Evolutionary conservation across 2,113 vertebrate species (phyloP), one percentile per base, ranked within the genome.

Genomic region (Lichenostomus cassidix): DNA sequence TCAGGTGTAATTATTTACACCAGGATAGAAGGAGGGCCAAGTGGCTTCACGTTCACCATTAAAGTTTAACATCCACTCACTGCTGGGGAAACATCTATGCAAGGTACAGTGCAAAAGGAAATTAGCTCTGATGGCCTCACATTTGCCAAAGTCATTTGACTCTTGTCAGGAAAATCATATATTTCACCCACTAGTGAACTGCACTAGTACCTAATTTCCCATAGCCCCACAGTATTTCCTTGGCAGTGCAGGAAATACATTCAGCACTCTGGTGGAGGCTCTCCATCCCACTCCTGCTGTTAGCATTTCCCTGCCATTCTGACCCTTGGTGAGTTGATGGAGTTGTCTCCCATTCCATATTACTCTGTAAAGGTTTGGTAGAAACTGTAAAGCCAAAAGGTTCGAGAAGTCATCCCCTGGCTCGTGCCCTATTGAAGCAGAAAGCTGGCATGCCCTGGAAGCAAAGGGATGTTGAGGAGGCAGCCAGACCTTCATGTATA

Each of bases 41-140:
- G 35, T 35, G 18, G n/a, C 37, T 81, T 87, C 74, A 70, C 18
- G 49, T 47, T n/a, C 83, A 89, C 31, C 27, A 33, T 33, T 27
- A 73, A 46, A 31, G 28, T 83, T 81, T 90, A 86, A 71, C 28
- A 68, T 44, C 17, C n/a, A 17, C 37, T 95, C 1, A 1, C 2
- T 52, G 21, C 33, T n/a, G 17, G 58, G 50, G 47, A 94, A 95
- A 95, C n/a, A 74, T 13, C 31, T 79, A 50, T 35, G 17, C 35
- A 58, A 95, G 29, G 19, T 76, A 60, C 70, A 83, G 20, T 24
- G 28, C 76, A 71, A 77, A 15, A 75, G 49, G 91, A 94, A 96
- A 92, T 71, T 52, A 59, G 5, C 44, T 64, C 55, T 14, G 42
- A 52, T 47, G 42, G 68, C 3, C 78, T 83, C 25, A 46, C 16